Percentiles rank a stretch among this genome's conserved stretches.
Evolutionary conservation across 2,888 invertebrate genomes (phyloP).

Genomic region (Doris montereyensis): DNA sequence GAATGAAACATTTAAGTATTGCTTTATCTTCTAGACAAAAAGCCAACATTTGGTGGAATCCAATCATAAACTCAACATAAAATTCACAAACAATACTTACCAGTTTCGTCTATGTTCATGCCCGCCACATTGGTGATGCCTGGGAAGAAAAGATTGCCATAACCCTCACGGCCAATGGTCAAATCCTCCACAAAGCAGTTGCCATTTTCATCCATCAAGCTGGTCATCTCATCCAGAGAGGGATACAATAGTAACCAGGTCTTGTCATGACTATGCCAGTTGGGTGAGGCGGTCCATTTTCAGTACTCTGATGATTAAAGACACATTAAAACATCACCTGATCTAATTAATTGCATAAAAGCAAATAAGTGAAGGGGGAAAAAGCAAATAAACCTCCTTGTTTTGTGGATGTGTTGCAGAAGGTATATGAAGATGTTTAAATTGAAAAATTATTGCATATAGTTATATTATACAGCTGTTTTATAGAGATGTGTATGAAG

Average conservation of each 20-base stretch:
- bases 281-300: constrained; percentile 73
- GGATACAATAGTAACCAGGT: constrained; percentile 92
- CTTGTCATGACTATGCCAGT: constrained; percentile 85
- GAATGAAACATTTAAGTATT: too few relatives aligned
- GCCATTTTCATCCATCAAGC: constrained; percentile 80
- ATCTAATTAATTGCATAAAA: too few relatives aligned
- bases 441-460: too few relatives aligned
- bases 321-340: neutral
- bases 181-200: constrained; percentile 88
- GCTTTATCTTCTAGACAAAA: too few relatives aligned
- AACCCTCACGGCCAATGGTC: constrained; percentile 89
- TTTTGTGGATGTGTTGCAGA: too few relatives aligned
- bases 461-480: too few relatives aligned
- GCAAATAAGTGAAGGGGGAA: too few relatives aligned
- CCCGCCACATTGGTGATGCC: constrained; percentile 88
- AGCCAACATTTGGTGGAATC: too few relatives aligned
- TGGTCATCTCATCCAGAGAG: constrained; percentile 82
- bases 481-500: too few relatives aligned
- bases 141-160: constrained; percentile 90
- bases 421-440: too few relatives aligned
- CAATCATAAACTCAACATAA: too few relatives aligned
- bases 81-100: constrained; percentile 74
- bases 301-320: constrained; percentile 46
- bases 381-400: too few relatives aligned
- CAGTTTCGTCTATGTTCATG: constrained; percentile 88